A percentile compares a stretch with the other conserved stretches of the same genome.
These are phyloP conservation scores for Tipula vernalis DNA, from an alignment of 2,888 invertebrate genomes.

Conservation along the genomic window DNA sequence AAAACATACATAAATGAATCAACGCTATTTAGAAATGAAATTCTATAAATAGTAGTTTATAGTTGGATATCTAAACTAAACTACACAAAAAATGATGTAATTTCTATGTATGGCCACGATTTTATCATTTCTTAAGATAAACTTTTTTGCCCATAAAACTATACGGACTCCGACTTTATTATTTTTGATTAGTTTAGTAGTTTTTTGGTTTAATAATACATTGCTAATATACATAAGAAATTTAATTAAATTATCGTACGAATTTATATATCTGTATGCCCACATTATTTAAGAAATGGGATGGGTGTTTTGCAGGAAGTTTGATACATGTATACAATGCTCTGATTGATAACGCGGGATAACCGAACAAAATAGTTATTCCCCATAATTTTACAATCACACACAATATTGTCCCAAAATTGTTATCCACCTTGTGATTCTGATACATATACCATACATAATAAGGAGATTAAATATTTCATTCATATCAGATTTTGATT, in stretches of 20 bases:
- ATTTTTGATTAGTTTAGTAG: not conserved
- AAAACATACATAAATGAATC: not conserved
- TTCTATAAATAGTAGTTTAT: not conserved
- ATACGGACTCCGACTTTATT: not conserved
- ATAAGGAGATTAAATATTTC: not conserved
- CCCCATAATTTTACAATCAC: not conserved
- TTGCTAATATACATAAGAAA: not conserved
- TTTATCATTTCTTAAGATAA: not conserved
- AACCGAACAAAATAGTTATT: not conserved
- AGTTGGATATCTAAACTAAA: not conserved
- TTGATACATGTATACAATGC: not conserved
- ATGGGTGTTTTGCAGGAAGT: not conserved
- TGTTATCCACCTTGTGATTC: not conserved
- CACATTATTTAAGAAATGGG: not conserved
- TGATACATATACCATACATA: too few species aligned
- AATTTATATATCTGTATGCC: not conserved
- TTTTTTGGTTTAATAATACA: not conserved
- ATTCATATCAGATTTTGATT: not conserved
- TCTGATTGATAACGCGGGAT: not conserved
- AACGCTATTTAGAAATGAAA: not conserved
- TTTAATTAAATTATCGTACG: not conserved
- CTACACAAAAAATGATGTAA: not conserved
- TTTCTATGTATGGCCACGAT: constrained; percentile 4
- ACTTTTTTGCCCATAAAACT: not conserved
- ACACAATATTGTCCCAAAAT: not conserved